These are phyloP conservation scores for Leiothrix lutea DNA, from an alignment of 2,113 vertebrate genomes.

Conservation along the genomic window DNA sequence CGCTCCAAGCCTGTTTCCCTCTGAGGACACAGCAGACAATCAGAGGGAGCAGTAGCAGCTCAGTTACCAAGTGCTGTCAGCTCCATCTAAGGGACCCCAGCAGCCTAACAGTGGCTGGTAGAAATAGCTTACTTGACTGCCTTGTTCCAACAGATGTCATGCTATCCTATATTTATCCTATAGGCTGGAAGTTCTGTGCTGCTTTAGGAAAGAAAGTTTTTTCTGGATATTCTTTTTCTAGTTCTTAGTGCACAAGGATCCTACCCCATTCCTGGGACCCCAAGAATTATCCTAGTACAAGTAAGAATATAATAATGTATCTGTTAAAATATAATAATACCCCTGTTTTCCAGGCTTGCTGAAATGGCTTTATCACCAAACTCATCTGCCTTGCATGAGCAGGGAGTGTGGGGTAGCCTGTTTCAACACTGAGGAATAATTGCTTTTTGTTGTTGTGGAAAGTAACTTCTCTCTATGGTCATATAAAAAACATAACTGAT, in stretches of 20 bases:
- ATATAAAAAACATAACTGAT: background rate
- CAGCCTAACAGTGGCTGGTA: background rate
- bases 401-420: background rate
- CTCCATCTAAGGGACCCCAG: background rate
- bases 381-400: background rate
- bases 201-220: background rate
- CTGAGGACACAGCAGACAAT: background rate
- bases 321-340: background rate
- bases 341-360: background rate
- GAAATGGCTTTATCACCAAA: background rate
- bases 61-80: background rate
- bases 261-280: background rate
- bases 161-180: background rate
- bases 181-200: background rate
- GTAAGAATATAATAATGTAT: background rate
- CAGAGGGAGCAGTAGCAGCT: background rate
- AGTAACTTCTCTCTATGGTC: background rate
- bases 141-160: background rate
- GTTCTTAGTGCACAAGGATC: background rate
- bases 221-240: background rate
- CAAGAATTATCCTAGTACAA: background rate
- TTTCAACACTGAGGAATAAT: background rate
- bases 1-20: background rate
- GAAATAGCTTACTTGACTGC: background rate
- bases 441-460: background rate